Evolutionary conservation across 1,140 invertebrate genomes (phyloP).

Genomic region (Leptinotarsa defecta): DNA sequence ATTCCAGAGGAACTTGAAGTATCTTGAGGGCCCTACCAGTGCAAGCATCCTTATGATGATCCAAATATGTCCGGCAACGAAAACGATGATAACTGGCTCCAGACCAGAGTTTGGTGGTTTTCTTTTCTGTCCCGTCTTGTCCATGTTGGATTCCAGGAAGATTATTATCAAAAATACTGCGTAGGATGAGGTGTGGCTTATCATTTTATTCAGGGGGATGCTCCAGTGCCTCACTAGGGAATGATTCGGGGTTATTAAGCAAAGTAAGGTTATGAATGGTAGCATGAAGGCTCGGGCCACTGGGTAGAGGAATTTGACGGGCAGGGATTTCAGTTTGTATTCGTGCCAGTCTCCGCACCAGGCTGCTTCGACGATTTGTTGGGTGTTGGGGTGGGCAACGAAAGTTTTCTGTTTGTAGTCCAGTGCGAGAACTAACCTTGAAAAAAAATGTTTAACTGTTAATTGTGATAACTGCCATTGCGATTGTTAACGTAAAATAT

Average conservation of each 20-base stretch:
- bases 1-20: conserved; percentile 61
- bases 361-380: conserved; percentile 60
- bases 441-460: no score
- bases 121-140: conserved; percentile 60
- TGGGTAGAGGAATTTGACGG: conserved; percentile 51
- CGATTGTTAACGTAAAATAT: no score
- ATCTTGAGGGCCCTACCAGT: conserved; percentile 59
- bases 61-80: conserved; percentile 57
- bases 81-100: conserved; percentile 57
- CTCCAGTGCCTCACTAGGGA: conserved; percentile 55
- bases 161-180: conserved; percentile 66
- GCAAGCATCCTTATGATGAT: conserved; percentile 59
- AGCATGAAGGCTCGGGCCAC: conserved; percentile 57
- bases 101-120: conserved; percentile 61
- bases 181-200: conserved; percentile 66
- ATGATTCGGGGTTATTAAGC: conserved; percentile 56
- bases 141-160: conserved; percentile 62
- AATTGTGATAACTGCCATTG: no score
- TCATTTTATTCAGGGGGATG: conserved; percentile 64
- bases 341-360: conserved; percentile 64
- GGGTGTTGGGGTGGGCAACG: conserved; percentile 75
- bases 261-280: conserved; percentile 58
- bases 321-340: conserved; percentile 58
- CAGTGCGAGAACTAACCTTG: conserved; percentile 69
- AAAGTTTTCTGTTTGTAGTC: conserved; percentile 76